Base-by-base conservation (phyloP, 2,888 invertebrate genomes). In the Enoplolaimus lenunculus region DNA sequence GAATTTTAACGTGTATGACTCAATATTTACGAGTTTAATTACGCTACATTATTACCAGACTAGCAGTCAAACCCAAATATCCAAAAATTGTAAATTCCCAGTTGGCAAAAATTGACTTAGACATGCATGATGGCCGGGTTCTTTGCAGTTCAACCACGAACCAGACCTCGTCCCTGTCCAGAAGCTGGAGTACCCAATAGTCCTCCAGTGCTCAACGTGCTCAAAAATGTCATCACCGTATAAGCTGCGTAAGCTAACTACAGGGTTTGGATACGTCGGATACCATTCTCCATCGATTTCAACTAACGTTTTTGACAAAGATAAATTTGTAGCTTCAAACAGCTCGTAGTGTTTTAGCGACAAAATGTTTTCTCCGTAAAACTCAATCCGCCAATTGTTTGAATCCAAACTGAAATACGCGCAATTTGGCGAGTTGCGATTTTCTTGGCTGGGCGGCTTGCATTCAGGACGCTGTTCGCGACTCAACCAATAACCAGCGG, bases 171-270 rank as follows among this genome's bases (percentile, higher is more conserved):
- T n/a, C 16, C 26, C 29, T 2, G 28, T 29, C 68, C 68, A 68
- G 28, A 29, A 26, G 7, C 7, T 60, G 21, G n/a, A n/a, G 3
- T 34, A 31, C 2, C 68, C 68, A 13, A 68, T 3, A 7, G 68
- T 68, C 30, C 2, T 16, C 68, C 68, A 68, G 57, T 68, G 68
- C 68, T 68, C 68, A 2, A 68, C 68, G 57, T 68, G 68, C 26
- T 68, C 30, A 28, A 7, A 68, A 3, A 68, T 34, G 33, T 68
- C 68, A 57, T 68, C 68, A 3, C 35, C 68, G 57, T 68, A 68
- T 30, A 57, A 2, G 26, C 57, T 68, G 2, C 68, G 68, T 28
- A 57, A 29, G 3, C 7, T 2, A 2, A 16, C 21, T 2, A 28
- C 68, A 3, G 68, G 68, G 3, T 26, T 30, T 26, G 28, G 57